Evolutionary conservation across 2,113 vertebrate genomes (phyloP).

Genomic region (Pachycephala philippinensis): DNA sequence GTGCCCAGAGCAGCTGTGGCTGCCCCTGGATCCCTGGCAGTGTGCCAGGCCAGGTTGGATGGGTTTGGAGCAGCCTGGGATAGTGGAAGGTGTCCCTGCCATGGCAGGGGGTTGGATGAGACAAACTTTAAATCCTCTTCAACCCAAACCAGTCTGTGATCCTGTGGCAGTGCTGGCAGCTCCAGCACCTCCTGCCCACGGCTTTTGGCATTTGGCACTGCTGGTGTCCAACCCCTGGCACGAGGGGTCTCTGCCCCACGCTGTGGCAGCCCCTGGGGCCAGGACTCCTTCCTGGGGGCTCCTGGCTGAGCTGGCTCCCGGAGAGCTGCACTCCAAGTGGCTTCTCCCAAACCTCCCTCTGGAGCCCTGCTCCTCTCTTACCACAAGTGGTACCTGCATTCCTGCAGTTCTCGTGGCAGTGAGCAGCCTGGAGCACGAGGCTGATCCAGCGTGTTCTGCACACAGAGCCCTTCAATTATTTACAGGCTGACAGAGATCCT

Average conservation of each 20-base stretch:
- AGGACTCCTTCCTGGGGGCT: background rate
- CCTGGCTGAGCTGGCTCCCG: background rate
- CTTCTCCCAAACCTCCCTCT: background rate
- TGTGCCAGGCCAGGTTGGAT: background rate
- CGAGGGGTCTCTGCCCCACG: rapidly evolving
- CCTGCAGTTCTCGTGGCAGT: background rate
- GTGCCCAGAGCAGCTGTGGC: background rate
- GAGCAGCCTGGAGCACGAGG: rapidly evolving
- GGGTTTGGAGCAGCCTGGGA: background rate
- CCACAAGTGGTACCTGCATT: rapidly evolving
- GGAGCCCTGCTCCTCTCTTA: background rate
- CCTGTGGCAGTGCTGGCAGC: background rate
- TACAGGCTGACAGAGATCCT: background rate
- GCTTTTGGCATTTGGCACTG: background rate
- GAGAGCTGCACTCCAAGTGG: rapidly evolving
- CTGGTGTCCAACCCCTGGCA: background rate
- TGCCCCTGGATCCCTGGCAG: background rate
- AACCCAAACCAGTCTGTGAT: background rate
- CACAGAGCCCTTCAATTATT: background rate
- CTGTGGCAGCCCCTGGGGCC: background rate
- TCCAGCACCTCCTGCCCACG: rapidly evolving
- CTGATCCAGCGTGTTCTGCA: rapidly evolving
- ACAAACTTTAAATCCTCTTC: background rate
- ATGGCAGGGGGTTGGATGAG: background rate
- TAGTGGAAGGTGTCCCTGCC: background rate